Conservation (phyloP, 2,113 vertebrate genomes). For the Glaucomys volans region DNA sequence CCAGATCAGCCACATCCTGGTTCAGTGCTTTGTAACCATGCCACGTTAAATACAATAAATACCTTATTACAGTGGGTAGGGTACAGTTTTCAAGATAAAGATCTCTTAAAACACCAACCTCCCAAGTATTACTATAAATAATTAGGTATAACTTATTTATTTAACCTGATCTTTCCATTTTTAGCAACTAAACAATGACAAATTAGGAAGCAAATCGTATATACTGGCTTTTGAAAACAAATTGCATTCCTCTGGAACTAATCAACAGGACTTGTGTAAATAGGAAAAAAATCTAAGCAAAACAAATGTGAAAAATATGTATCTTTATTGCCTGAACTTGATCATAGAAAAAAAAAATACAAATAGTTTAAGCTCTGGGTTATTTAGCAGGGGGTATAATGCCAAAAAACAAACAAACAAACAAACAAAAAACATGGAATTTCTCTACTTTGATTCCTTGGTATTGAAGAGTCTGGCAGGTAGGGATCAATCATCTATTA, state of each 20-base stretch:
- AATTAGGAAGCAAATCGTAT: constrained; percentile 30
- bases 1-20: constrained; percentile 13
- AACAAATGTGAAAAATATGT: constrained; percentile 33
- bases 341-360: constrained; percentile 28
- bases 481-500: neutral
- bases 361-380: constrained; percentile 15
- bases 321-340: neutral
- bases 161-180: constrained; percentile 49
- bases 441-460: constrained; percentile 35
- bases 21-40: constrained; percentile 24
- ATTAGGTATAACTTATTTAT: constrained; percentile 16
- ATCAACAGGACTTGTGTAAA: neutral
- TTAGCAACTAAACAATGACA: constrained; percentile 40
- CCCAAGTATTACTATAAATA: constrained; percentile 59
- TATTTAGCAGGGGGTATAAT: neutral
- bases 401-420: neutral
- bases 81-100: constrained; percentile 66
- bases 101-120: constrained; percentile 43
- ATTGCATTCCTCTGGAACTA: neutral
- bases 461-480: constrained; percentile 14
- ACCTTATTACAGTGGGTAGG: neutral
- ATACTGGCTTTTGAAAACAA: constrained; percentile 38
- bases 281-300: constrained; percentile 53
- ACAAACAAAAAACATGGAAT: neutral
- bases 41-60: neutral